Base-by-base conservation (phyloP, 2,888 invertebrate species). In the Patella ulyssiponensis region DNA sequence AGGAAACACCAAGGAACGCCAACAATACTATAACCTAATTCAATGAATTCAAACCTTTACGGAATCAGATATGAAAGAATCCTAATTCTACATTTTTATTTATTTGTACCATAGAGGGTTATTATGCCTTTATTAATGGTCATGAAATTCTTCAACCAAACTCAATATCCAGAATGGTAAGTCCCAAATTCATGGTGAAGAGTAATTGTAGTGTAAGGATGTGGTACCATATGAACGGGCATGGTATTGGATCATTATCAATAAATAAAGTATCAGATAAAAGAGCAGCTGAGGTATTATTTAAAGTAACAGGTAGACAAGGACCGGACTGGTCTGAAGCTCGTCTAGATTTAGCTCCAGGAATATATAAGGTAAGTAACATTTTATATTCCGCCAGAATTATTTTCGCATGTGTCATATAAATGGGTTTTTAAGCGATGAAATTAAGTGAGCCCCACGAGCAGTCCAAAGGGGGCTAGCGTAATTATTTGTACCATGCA, bases 201-300 rank as follows among this genome's bases (percentile, higher is more conserved):
- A n/a, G 17, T n/a, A 27, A 33, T 3, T n/a, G 58, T 3, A 51
- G 54, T 14, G 33, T 76, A 23, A 72, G 54, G 23, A 20, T 76
- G 14, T 76, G 76, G 76, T 76, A 76, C 54, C 51, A 72, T 51
- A 76, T 76, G 76, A 76, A 76, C 44, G 76, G 76, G 4, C 69
- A 52, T 33, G 75, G 75, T 53, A 70, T 75, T 51, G 75, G 75
- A 23, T 53, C 69, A 14, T 27, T 75, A 51, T 69, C 44, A 20
- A 51, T 74, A 17, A 20, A 58, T 7, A 54, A 58, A 23, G 9
- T 74, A 44, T 56, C 27, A 33, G 15, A 56, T n/a, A 58, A 23
- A 14, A 27, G 44, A 17, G 9, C 7, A 44, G 20, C 58, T 1
- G 12, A 54, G 20, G 33, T 58, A 44, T 58, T 74, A n/a, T 74